These are phyloP conservation scores for Phoenicopterus ruber DNA, from an alignment of 2,113 vertebrate species.

Conservation along the genomic window DNA sequence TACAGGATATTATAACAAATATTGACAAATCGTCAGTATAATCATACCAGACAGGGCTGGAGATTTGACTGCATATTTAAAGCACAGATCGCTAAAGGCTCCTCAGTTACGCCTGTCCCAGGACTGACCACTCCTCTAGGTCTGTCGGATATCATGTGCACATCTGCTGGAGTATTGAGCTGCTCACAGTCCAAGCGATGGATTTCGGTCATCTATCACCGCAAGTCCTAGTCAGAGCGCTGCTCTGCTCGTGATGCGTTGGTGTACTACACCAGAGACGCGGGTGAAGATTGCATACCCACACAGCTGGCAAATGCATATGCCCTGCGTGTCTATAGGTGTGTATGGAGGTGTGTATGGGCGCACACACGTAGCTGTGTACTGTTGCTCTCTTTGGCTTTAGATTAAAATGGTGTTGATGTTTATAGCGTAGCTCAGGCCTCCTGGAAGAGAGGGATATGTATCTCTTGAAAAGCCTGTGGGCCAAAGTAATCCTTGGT, in stretches of 20 bases:
- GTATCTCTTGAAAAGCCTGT: not conserved
- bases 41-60: not conserved
- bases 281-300: not conserved
- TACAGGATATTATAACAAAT: not conserved
- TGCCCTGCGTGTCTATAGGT: fast-evolving
- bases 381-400: not conserved
- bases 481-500: not conserved
- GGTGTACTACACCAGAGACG: not conserved
- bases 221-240: not conserved
- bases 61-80: not conserved
- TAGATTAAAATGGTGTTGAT: not conserved
- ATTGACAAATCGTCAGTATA: not conserved
- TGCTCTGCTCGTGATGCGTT: not conserved
- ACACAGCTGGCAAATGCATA: not conserved
- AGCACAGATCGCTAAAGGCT: not conserved
- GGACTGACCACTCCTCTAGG: not conserved
- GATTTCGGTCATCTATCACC: not conserved
- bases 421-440: not conserved
- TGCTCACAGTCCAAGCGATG: not conserved
- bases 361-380: fast-evolving
- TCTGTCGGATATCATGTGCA: not conserved
- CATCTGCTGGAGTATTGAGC: not conserved
- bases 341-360: not conserved
- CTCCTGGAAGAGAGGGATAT: not conserved
- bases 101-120: not conserved